These are phyloP conservation scores for Anarsia innoxiella DNA, from an alignment of 2,888 invertebrate species.

Conservation along the genomic window DNA sequence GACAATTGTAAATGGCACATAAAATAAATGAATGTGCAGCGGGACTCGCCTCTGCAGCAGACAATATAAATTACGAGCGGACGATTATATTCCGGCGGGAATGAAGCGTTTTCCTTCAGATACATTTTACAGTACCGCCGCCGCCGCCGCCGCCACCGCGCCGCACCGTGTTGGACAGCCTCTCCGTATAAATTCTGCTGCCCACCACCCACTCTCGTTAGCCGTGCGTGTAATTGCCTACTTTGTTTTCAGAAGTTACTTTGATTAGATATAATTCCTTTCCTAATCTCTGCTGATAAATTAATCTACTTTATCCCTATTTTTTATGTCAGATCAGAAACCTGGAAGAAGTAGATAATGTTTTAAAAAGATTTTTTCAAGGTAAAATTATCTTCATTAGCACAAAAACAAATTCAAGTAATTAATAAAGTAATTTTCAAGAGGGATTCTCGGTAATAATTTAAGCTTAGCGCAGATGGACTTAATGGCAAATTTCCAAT, in stretches of 20 bases:
- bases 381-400: too few relatives aligned
- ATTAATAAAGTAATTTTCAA: conserved; percentile 17
- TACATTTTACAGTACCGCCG: conserved; percentile 48
- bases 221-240: conserved; percentile 56
- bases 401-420: too few relatives aligned
- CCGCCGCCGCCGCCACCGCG: too few relatives aligned
- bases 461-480: conserved; percentile 30
- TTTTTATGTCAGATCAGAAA: conserved; percentile 4
- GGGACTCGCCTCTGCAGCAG: conserved; percentile 76
- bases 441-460: conserved; percentile 25
- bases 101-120: conserved; percentile 72
- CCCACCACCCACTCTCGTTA: conserved; percentile 45
- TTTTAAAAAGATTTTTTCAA: too few relatives aligned
- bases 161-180: too few relatives aligned
- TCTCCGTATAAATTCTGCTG: conserved; percentile 15
- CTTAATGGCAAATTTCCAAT: conserved; percentile 62
- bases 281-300: too few relatives aligned
- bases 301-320: conserved; percentile 6
- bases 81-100: conserved; percentile 76
- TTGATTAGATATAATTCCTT: conserved; percentile 35
- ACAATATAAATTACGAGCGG: conserved; percentile 77
- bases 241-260: conserved; percentile 46
- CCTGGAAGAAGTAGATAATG: too few relatives aligned
- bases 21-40: conserved; percentile 77
- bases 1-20: conserved; percentile 78